phyloP scores from a whole-genome alignment of 2,888 invertebrate genomes.

The Desoria tigrina region DNA sequence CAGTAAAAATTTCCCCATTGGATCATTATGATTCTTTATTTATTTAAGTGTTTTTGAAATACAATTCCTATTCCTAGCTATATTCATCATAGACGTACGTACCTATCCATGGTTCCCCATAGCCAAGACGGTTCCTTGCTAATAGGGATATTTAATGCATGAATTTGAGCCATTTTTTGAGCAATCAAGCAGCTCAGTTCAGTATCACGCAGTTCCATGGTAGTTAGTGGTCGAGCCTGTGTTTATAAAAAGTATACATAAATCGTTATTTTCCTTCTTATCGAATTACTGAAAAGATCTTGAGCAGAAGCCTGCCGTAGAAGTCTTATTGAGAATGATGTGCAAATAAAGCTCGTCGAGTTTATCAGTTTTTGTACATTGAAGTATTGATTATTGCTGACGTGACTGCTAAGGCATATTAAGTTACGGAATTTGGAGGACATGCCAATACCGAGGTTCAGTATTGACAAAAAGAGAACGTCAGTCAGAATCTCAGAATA shows the following conservation, averaged over 20 bases:
- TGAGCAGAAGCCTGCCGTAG: too few species aligned
- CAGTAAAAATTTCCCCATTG: constrained; percentile 1
- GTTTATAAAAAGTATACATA: background rate
- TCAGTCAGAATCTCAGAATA: too few species aligned
- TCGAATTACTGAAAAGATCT: too few species aligned
- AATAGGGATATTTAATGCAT: constrained; percentile 89
- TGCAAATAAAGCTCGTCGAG: too few species aligned
- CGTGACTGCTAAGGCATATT: too few species aligned
- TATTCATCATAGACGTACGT: constrained; percentile 57
- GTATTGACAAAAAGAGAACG: too few species aligned
- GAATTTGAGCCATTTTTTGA: constrained; percentile 89
- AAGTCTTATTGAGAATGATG: too few species aligned
- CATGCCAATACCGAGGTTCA: too few species aligned
- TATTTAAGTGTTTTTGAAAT: background rate
- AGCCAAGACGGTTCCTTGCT: constrained; percentile 95
- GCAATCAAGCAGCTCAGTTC: constrained; percentile 82
- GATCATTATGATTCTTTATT: background rate
- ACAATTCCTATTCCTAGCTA: background rate
- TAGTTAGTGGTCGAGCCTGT: constrained; percentile 80
- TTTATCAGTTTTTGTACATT: too few species aligned
- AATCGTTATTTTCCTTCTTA: background rate
- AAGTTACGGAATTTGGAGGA: too few species aligned
- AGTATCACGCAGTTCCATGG: constrained; percentile 77
- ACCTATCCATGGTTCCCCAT: constrained; percentile 84
- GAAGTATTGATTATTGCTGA: too few species aligned